Conservation (phyloP, 1,140 invertebrate species). For the Anagrus nilaparvatae region DNA sequence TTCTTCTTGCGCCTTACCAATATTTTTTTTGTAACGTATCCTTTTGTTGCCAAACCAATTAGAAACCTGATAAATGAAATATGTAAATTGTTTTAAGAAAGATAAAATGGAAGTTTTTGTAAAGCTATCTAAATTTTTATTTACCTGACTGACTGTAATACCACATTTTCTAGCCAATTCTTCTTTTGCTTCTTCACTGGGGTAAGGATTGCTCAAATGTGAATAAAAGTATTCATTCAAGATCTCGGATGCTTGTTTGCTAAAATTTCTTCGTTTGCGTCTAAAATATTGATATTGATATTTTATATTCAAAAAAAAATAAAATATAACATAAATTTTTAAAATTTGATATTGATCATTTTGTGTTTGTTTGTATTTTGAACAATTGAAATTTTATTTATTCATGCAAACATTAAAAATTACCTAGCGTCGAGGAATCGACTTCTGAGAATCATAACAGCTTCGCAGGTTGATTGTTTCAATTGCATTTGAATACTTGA, state of each 20-base stretch:
- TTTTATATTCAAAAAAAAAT: constrained; percentile 16
- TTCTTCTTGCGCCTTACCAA: constrained; percentile 99
- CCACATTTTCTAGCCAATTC: constrained; percentile 98
- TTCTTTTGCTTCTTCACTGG: constrained; percentile 99
- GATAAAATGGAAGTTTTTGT: background rate
- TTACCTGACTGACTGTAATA: constrained; percentile 92
- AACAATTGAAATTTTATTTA: background rate
- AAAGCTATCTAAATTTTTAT: background rate
- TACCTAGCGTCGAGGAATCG: constrained; percentile 89
- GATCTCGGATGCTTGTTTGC: constrained; percentile 99
- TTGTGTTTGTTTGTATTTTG: constrained; percentile 9
- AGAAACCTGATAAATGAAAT: constrained; percentile 59
- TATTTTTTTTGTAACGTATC: constrained; percentile 99
- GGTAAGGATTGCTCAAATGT: constrained; percentile 98
- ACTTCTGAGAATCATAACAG: constrained; percentile 97
- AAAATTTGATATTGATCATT: constrained; percentile 11
- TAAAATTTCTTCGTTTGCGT: constrained; percentile 97
- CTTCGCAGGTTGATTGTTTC: constrained; percentile 99
- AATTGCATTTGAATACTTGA: constrained; percentile 99
- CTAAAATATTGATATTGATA: constrained; percentile 43
- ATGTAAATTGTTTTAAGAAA: constrained; percentile 1
- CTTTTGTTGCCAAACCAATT: constrained; percentile 99
- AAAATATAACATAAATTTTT: constrained; percentile 8
- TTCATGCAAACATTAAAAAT: background rate
- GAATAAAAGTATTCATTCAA: constrained; percentile 99